Evolutionary conservation across 37 sponge, comb jelly and placozoan genomes (phyloP).

Genomic region (Eunapius fragilis): DNA sequence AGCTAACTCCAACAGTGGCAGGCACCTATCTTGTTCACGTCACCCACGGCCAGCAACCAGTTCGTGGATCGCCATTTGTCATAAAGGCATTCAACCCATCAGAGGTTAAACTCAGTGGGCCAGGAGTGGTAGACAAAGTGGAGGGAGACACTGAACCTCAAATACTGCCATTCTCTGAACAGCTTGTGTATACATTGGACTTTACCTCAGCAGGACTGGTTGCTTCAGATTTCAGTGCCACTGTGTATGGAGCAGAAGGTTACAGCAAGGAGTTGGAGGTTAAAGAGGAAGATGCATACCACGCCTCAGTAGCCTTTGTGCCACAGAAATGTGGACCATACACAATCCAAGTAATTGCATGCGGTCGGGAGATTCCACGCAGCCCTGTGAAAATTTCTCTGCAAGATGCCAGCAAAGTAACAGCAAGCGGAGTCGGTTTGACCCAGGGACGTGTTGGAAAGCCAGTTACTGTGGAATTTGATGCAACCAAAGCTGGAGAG

Average conservation of each 20-base stretch:
- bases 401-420: conserved; percentile 57
- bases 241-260: conserved; percentile 65
- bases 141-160: conserved; percentile 9
- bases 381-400: conserved; percentile 42
- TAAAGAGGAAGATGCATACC: conserved; percentile 19
- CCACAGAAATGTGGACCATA: conserved; percentile 72
- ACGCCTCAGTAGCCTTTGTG: conserved; percentile 30
- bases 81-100: conserved; percentile 79
- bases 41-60: conserved; percentile 58
- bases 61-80: conserved; percentile 70
- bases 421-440: conserved; percentile 56
- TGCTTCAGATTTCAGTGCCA: conserved; percentile 39
- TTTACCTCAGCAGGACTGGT: conserved; percentile 77
- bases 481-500: conserved; percentile 61
- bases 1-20: conserved; percentile 75
- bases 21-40: conserved; percentile 80
- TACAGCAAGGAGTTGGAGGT: conserved; percentile 29
- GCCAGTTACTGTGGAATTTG: conserved; percentile 52
- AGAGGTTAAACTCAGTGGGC: conserved; percentile 56
- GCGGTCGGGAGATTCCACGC: conserved; percentile 40
- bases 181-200: conserved; percentile 49
- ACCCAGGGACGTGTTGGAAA: conserved; percentile 8
- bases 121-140: conserved; percentile 57
- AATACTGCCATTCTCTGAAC: conserved; percentile 36
- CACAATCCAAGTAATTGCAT: conserved; percentile 57